Conservation (phyloP, 2,113 vertebrate genomes). For the Hylia prasina region DNA sequence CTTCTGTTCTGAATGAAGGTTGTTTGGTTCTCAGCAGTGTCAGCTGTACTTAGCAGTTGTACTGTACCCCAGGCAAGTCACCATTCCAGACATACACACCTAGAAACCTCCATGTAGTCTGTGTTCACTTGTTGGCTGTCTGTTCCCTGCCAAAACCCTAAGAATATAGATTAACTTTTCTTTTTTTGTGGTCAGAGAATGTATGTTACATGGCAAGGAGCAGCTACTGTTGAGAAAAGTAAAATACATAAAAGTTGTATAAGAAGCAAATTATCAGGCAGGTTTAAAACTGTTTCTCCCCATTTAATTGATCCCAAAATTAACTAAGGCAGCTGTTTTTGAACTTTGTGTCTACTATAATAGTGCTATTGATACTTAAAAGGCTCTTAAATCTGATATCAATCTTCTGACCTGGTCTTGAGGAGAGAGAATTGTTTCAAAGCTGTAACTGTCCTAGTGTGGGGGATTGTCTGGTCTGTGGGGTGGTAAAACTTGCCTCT, state of each 20-base stretch:
- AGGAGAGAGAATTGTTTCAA: background rate
- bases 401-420: background rate
- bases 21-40: background rate
- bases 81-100: background rate
- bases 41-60: background rate
- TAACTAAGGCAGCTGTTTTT: background rate
- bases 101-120: background rate
- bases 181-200: background rate
- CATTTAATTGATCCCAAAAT: accelerated
- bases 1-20: background rate
- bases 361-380: background rate
- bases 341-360: background rate
- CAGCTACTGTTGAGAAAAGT: background rate
- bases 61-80: background rate
- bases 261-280: background rate
- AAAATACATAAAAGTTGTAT: background rate
- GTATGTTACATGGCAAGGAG: background rate
- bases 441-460: background rate
- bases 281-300: background rate
- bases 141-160: background rate
- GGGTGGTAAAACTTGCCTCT: background rate
- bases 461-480: background rate
- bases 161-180: background rate
- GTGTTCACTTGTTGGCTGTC: background rate
- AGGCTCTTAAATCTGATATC: background rate